These are phyloP conservation scores for Pachycephala philippinensis DNA, from an alignment of 2,113 vertebrate species.

Conservation along the genomic window DNA sequence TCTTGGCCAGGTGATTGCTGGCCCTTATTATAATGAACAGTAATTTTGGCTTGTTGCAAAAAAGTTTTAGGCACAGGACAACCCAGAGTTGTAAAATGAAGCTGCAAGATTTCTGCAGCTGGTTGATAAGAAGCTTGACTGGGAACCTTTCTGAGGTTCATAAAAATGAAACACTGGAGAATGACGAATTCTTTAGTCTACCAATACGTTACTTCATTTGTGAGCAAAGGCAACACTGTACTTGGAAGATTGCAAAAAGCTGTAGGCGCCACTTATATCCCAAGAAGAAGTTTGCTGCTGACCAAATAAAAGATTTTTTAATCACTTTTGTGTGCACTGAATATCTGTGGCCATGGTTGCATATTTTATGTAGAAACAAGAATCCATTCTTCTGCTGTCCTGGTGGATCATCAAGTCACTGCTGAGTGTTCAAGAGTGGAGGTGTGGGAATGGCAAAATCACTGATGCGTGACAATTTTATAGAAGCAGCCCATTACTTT, in stretches of 20 bases:
- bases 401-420: neutral
- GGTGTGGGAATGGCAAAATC: neutral
- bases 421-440: neutral
- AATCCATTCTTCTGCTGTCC: neutral
- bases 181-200: slow-evolving; percentile 19
- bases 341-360: neutral
- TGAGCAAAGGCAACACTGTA: neutral
- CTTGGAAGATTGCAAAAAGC: slow-evolving; percentile 13
- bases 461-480: neutral
- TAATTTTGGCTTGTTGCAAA: neutral
- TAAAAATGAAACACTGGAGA: slow-evolving; percentile 33
- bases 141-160: slow-evolving; percentile 2
- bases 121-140: slow-evolving; percentile 34
- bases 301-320: neutral
- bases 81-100: neutral
- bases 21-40: neutral
- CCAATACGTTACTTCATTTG: neutral
- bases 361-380: neutral
- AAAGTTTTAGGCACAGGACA: neutral
- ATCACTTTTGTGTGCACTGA: neutral
- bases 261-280: neutral
- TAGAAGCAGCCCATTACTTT: neutral
- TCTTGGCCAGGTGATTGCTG: neutral
- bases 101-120: slow-evolving; percentile 8
- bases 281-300: neutral